Conservation (phyloP, 2,888 invertebrate genomes). For the Monoplex corrugatus region DNA sequence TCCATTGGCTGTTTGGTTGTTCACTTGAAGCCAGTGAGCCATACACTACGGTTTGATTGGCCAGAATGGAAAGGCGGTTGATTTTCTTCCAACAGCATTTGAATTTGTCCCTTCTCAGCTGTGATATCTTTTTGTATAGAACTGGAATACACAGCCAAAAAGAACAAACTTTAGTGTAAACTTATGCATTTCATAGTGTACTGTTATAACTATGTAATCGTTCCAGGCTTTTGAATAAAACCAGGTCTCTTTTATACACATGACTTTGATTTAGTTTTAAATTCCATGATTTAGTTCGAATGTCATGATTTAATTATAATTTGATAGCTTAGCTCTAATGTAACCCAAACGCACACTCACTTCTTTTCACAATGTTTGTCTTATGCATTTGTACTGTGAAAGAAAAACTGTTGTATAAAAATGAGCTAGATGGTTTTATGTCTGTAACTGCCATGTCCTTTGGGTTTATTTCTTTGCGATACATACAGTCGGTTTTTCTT, state of each 20-base stretch:
- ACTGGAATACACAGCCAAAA: not conserved
- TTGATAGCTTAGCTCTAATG: no score
- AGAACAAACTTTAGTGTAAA: not conserved
- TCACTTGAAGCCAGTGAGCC: not conserved
- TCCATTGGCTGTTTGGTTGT: not conserved
- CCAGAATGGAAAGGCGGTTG: not conserved
- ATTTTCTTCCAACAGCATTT: slow-evolving; percentile 23
- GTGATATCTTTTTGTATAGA: not conserved
- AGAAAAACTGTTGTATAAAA: slow-evolving; percentile 1
- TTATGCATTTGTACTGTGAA: not conserved
- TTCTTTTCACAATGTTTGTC: not conserved
- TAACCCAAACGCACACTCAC: no score
- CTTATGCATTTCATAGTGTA: not conserved
- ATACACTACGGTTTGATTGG: not conserved
- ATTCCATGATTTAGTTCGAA: no score
- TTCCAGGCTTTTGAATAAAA: no score
- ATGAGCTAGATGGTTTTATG: not conserved
- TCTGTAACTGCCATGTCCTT: slow-evolving; percentile 19
- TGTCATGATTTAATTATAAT: no score
- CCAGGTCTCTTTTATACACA: no score
- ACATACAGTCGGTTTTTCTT: not conserved
- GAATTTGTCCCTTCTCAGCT: not conserved
- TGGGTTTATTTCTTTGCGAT: not conserved
- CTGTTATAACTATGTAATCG: no score
- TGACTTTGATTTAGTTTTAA: no score